Percentiles rank a stretch among this genome's conserved stretches.
phyloP scores from a whole-genome alignment of 2,113 vertebrate genomes.

The Chrysochloris asiatica region DNA sequence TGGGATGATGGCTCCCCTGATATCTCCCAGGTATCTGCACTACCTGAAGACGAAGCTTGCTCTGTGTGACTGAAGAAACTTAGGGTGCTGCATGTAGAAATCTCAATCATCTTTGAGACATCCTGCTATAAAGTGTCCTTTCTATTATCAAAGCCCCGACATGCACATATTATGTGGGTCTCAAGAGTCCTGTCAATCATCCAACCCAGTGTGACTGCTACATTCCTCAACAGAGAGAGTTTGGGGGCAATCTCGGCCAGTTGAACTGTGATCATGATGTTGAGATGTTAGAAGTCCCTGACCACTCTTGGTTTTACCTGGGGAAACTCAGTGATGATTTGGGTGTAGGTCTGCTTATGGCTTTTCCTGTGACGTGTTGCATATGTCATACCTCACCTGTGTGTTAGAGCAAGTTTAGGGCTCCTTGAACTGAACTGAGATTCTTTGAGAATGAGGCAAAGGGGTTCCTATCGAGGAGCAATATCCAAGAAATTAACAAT shows the following conservation, averaged over 20 bases:
- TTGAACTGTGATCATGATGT: neutral
- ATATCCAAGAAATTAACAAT: slow-evolving; percentile 68
- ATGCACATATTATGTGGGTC: too few species aligned
- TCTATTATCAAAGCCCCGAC: neutral
- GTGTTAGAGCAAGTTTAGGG: neutral
- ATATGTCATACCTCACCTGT: neutral
- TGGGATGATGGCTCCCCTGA: too few species aligned
- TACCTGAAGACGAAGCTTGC: too few species aligned
- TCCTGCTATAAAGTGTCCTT: neutral
- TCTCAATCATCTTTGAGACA: too few species aligned
- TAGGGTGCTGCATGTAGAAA: too few species aligned
- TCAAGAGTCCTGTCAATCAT: neutral
- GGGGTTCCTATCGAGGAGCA: slow-evolving; percentile 59
- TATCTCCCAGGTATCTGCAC: too few species aligned
- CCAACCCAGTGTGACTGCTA: neutral
- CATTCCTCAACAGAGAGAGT: neutral
- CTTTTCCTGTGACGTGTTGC: neutral
- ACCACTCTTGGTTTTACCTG: neutral
- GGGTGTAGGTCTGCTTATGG: too few species aligned
- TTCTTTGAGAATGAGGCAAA: neutral
- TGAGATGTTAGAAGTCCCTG: neutral
- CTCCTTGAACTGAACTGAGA: neutral
- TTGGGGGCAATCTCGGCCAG: neutral
- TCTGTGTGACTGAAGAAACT: too few species aligned
- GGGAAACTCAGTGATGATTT: neutral